Conservation (phyloP, 2,113 vertebrate genomes). For the Crotalus helleri region DNA sequence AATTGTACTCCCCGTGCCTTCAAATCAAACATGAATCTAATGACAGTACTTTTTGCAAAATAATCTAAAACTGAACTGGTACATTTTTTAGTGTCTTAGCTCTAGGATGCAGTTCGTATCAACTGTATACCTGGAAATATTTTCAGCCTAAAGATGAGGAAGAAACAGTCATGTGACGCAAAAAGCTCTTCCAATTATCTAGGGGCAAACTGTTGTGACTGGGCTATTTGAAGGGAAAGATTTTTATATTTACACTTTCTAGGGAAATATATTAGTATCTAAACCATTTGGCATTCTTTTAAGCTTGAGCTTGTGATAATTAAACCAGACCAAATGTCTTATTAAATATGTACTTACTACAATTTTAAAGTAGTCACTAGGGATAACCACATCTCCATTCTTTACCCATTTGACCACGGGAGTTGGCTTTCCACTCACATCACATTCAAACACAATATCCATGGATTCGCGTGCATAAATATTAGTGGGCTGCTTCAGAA, state of each 20-base stretch:
- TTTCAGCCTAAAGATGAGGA: background rate
- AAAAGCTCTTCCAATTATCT: background rate
- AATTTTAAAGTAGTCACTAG: slow-evolving; percentile 98
- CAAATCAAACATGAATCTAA: background rate
- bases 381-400: slow-evolving; percentile 95
- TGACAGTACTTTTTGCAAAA: background rate
- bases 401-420: slow-evolving; percentile 97
- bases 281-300: background rate
- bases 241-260: background rate
- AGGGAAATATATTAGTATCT: background rate
- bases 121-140: background rate
- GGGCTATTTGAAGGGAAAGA: background rate
- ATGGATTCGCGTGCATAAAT: slow-evolving; percentile 93
- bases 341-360: slow-evolving; percentile 72
- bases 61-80: background rate
- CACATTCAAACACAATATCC: slow-evolving; percentile 94
- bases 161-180: too few species aligned
- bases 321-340: background rate
- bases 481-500: slow-evolving; percentile 81
- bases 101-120: background rate
- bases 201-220: background rate
- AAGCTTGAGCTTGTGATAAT: fast-evolving
- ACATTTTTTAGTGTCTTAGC: background rate
- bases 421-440: slow-evolving; percentile 85
- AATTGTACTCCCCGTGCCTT: background rate